Evolutionary conservation across 2,113 vertebrate species (phyloP), one percentile per base, ranked within the genome.

Genomic region (Prionailurus viverrinus): DNA sequence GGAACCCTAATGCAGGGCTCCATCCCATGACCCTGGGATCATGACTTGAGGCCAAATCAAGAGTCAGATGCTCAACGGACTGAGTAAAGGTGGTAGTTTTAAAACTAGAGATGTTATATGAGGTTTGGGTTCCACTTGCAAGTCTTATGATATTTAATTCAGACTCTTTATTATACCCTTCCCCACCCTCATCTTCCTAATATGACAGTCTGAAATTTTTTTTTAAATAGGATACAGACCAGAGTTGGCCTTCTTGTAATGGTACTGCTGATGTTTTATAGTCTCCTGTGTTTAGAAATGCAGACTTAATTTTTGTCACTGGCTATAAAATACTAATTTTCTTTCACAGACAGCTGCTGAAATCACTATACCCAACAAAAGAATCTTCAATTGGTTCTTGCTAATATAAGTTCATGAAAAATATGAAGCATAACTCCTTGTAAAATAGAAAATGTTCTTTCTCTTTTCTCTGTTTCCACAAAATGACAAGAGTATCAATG

Each of bases 371-470:
- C 27, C 53, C 21, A n/a, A 82, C 7, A 74, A 94, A 93, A 95
- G 16, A 76, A 55, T 63, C 45, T 71, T 88, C 92, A 78, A 25
- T 58, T 63, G 78, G 89, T 36, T 95, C 68, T 86, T 95, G 68
- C 66, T 95, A 65, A 96, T 45, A 36, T 51, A 88, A 96, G 48
- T 94, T 91, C 45, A 66, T 76, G 18, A 36, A 86, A 92, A 73
- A 68, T 69, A 78, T 39, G 23, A 63, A 92, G 48, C 29, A 78
- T 39, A 91, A 93, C 74, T 93, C n/a, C 41, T 96, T 96, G 66
- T 48, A 92, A 96, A 92, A 94, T 1, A 83, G 91, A 84, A 98
- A 95, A 66, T 36, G 2, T 82, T 94, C 58, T 48, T 95, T 93
- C 16, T 27, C 27, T 87, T 51, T 86, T 81, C 45, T 90, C 63